Base-by-base conservation (phyloP, 1,140 invertebrate species). In the Cecropterus lyciades region DNA sequence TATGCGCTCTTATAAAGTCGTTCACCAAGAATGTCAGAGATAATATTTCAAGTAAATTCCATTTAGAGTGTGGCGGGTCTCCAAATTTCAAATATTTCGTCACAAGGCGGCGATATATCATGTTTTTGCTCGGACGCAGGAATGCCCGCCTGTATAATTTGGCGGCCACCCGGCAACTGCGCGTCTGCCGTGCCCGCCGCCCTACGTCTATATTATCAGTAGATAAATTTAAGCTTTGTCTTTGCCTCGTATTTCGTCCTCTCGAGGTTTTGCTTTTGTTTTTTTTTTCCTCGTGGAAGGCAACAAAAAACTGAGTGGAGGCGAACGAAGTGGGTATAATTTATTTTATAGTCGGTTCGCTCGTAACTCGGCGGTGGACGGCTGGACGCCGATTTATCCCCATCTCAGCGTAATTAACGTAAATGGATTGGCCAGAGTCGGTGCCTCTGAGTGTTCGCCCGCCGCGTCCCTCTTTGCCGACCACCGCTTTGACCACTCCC, bases 201-300 rank as follows among this genome's bases (percentile, higher is more conserved):
- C 85, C 85, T 89, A 89, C 89, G 87, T 91, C 89, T 91, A 91
- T 90, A 91, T 91, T 91, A 91, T 91, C 89, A 89, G 86, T 91
- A 90, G 89, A 91, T 91, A 91, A 91, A 91, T 91, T 89, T 85
- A 84, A 87, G 89, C 86, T 90, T 91, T 91, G 89, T 91, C 89
- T 91, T 90, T 91, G 89, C 85, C 84, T 90, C 89, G 87, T 91
- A 91, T 88, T 91, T 91, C 87, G 87, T 90, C 84, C 86, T 91
- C 84, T 84, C 84, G 79, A 89, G 78, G 84, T 84, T 88, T 88
- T 79, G 78, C 84, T 85, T 90, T 90, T 88, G 85, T 90, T 84
- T 84, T 85, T 82, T n/a, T 80, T 84, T 75, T 70, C 69, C 65
- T 73, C 74, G 77, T 83, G 85, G 78, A 82, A 75, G 80, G 79